Evolutionary conservation across 2,797 vertebrate genomes (phyloP), one percentile per base, ranked within the genome.

Genomic region (Discoglossus pictus): DNA sequence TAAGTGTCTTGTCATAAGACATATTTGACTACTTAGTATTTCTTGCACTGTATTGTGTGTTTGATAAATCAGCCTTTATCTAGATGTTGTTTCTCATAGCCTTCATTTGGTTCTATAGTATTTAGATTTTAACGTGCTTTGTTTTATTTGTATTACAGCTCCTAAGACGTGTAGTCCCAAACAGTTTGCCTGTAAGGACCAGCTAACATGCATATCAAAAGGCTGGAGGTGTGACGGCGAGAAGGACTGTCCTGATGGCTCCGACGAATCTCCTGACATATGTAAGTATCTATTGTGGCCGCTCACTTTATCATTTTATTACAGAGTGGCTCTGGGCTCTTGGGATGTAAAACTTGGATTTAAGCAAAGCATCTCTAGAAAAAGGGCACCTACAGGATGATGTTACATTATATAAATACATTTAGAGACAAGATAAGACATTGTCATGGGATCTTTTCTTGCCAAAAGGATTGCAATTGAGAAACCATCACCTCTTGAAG

Each of bases 171-270:
- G 97, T 89, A 98, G 91, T 81, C 90, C 94, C n/a, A 98, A 94
- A 85, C 95, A 98, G 84, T 98, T 98, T 90, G 93, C 92, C 53
- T 99, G 97, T 76, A 95, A 93, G 87, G 96, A 99, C 85, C 93
- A 95, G 82, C 88, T 94, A 64, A 98, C 95, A 54, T 99, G 97
- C 78, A 95, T 99, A 81, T 98, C 97, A 25, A 98, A 96, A 87
- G 96, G 96, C 80, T 99, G 97, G 97, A 90, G 94, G 65, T 99
- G 96, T 42, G 97, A 99, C 13, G 95, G 93, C 15, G 97, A 99
- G 79, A 96, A 95, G 80, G 97, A 99, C 85, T 99, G 97, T 84
- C 95, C 96, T 1, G 97, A 99, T 69, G 94, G 96, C 69, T 98
- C 96, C 0, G 97, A 99, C 34, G 97, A 99, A 85, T 93, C 93